Evolutionary conservation across 2,888 invertebrate species (phyloP).

Genomic region (Trachelus stipa): DNA sequence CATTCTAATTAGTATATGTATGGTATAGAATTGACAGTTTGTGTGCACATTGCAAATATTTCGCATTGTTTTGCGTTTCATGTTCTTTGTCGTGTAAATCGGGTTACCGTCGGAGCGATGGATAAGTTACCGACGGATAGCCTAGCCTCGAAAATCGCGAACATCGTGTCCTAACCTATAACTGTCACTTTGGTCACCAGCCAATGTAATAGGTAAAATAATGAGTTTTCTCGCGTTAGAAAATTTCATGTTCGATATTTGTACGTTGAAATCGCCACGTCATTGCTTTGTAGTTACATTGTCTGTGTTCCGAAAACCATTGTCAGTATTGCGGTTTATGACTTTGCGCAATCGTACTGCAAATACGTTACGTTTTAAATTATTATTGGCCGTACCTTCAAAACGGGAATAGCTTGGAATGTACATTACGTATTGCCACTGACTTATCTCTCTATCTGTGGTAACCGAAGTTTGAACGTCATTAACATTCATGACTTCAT

Average conservation of each 20-base stretch:
- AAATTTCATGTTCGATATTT: neutral
- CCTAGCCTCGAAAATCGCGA: neutral
- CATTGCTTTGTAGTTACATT: neutral
- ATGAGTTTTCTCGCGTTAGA: neutral
- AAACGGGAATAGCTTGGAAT: neutral
- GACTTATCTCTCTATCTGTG: neutral
- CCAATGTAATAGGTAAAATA: neutral
- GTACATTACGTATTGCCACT: neutral
- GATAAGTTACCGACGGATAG: neutral
- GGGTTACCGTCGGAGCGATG: neutral
- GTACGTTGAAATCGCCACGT: neutral
- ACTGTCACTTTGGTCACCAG: neutral
- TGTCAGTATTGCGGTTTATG: neutral
- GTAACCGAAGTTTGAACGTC: neutral
- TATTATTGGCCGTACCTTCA: neutral
- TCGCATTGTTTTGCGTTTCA: neutral
- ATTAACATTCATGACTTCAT: neutral
- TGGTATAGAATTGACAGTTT: neutral
- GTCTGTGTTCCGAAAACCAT: too few relatives aligned
- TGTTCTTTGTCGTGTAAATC: neutral
- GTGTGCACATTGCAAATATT: neutral
- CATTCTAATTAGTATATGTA: neutral
- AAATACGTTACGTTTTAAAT: neutral
- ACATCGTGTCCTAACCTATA: neutral
- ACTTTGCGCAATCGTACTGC: neutral